phyloP scores from a whole-genome alignment of 1,140 invertebrate species.

The Neelides sp. region DNA sequence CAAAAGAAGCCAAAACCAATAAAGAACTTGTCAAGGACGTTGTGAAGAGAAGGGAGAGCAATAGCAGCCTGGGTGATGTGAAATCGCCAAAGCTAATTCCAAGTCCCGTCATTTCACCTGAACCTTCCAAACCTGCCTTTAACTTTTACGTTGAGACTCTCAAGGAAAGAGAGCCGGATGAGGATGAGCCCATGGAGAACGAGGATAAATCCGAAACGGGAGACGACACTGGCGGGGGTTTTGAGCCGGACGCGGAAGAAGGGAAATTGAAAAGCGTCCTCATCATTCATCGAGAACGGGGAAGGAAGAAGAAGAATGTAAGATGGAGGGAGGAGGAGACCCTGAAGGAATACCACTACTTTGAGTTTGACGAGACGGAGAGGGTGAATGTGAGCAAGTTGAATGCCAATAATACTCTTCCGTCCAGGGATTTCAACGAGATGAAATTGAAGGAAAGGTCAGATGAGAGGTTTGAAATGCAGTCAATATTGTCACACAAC shows the following conservation, averaged over 20 bases:
- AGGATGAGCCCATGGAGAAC: constrained; percentile 24
- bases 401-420: not conserved
- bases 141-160: constrained; percentile 87
- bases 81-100: too few species aligned
- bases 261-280: constrained; percentile 47
- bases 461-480: constrained; percentile 70
- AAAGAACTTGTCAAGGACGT: constrained; percentile 36
- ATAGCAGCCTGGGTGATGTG: constrained; percentile 37
- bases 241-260: constrained; percentile 18
- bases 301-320: constrained; percentile 67
- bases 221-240: constrained; percentile 4
- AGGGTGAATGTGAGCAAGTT: constrained; percentile 78
- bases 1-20: constrained; percentile 40
- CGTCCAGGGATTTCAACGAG: constrained; percentile 60
- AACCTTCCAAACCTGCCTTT: constrained; percentile 26
- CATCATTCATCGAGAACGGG: constrained; percentile 48
- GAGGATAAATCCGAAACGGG: too few species aligned
- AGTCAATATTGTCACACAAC: too few species aligned
- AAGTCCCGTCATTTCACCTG: not conserved
- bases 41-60: constrained; percentile 39
- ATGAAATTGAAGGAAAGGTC: constrained; percentile 79
- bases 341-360: constrained; percentile 67
- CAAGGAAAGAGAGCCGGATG: constrained; percentile 42
- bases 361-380: constrained; percentile 87
- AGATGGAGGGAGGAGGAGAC: constrained; percentile 66